A percentile compares a stretch with the other conserved stretches of the same genome.
Evolutionary conservation across 2,113 vertebrate species (phyloP).

Genomic region (Phodopus roborovskii): DNA sequence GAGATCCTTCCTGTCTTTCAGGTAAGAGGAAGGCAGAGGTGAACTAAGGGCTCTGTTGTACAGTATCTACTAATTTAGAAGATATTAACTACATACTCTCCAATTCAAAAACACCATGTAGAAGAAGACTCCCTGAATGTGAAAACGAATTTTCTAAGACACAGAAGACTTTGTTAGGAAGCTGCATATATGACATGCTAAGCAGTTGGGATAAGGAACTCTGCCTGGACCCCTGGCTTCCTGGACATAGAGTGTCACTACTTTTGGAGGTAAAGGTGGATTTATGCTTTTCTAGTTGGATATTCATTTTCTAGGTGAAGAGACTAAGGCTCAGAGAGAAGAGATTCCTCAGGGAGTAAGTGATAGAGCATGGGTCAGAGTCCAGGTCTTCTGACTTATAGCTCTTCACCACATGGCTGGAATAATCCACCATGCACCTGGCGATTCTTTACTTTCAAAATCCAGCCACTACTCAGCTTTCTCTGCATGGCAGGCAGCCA

Average conservation of each 20-base stretch:
- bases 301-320: background rate
- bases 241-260: background rate
- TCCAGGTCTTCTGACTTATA: constrained; percentile 24
- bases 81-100: background rate
- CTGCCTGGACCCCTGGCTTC: rapidly evolving
- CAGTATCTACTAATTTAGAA: background rate
- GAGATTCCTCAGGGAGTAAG: background rate
- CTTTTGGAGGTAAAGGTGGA: background rate
- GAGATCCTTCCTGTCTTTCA: background rate
- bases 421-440: constrained; percentile 73
- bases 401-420: constrained; percentile 46
- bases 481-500: constrained; percentile 74
- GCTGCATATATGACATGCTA: rapidly evolving
- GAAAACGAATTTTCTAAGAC: background rate
- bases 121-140: background rate
- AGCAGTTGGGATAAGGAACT: background rate
- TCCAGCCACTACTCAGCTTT: constrained; percentile 63
- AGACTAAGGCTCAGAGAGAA: background rate
- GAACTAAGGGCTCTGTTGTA: background rate
- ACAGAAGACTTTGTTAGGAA: background rate
- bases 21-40: background rate
- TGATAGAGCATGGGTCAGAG: constrained; percentile 25
- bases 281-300: background rate
- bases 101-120: background rate
- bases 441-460: constrained; percentile 67